These are phyloP conservation scores for Cyrtodaria siliqua DNA, from an alignment of 2,888 invertebrate genomes.

Conservation along the genomic window DNA sequence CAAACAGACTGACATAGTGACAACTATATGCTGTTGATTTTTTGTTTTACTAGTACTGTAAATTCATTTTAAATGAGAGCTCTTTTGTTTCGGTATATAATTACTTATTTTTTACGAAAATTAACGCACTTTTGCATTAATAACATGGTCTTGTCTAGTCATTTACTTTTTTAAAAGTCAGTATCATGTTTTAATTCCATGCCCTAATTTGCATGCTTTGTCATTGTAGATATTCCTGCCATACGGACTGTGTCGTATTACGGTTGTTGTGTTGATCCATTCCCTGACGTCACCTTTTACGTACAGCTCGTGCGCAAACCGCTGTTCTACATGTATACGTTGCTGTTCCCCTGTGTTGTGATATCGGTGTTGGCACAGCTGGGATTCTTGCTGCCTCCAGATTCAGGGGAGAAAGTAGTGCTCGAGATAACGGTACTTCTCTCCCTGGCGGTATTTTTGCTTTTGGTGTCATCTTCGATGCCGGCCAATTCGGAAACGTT, in stretches of 20 bases:
- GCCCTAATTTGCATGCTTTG: no score
- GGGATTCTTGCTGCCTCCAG: slow-evolving; percentile 69
- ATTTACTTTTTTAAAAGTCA: no score
- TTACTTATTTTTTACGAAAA: no score
- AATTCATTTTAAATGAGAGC: no score
- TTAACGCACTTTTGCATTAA: no score
- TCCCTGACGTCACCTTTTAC: slow-evolving; percentile 77
- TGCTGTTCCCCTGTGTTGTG: slow-evolving; percentile 78
- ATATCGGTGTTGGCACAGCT: slow-evolving; percentile 66
- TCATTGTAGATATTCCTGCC: slow-evolving; percentile 53
- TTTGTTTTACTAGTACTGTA: no score
- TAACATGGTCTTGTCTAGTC: no score
- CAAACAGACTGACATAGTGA: no score
- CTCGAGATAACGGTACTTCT: slow-evolving; percentile 82
- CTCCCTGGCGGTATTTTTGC: slow-evolving; percentile 82
- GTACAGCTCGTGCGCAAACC: slow-evolving; percentile 67
- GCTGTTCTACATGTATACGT: slow-evolving; percentile 75
- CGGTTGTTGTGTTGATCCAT: slow-evolving; percentile 73
- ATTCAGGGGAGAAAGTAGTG: slow-evolving; percentile 71
- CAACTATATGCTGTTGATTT: no score
- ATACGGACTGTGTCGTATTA: slow-evolving; percentile 60
- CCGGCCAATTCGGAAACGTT: slow-evolving; percentile 82
- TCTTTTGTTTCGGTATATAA: no score
- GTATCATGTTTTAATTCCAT: no score
- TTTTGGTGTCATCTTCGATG: slow-evolving; percentile 81